phyloP scores from a whole-genome alignment of 1,140 invertebrate species.

The Anastrepha ludens region DNA sequence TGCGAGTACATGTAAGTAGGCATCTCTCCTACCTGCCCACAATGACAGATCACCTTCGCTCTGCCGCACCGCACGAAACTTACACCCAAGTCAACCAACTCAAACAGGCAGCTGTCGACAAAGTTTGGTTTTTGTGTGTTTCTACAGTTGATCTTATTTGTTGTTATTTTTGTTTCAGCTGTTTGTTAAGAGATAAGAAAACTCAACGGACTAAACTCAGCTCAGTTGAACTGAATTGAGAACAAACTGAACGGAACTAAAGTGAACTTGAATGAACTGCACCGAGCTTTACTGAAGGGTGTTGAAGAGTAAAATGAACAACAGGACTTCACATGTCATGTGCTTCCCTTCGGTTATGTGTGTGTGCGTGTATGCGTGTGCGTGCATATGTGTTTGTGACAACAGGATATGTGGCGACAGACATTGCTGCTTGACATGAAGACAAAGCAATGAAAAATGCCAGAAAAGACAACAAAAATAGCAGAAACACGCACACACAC shows the following conservation, averaged over 20 bases:
- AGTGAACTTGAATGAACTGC: slow-evolving; percentile 15
- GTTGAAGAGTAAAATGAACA: slow-evolving; percentile 47
- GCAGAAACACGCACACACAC: background rate
- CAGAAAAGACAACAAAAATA: background rate
- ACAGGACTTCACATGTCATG: slow-evolving; percentile 33
- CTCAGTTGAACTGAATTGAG: slow-evolving; percentile 3
- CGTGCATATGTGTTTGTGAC: background rate
- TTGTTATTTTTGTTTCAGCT: slow-evolving; percentile 1
- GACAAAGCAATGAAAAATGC: slow-evolving; percentile 15
- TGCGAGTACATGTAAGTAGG: background rate
- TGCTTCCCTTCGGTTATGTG: background rate
- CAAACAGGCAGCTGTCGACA: slow-evolving; percentile 45
- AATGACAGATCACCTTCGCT: background rate
- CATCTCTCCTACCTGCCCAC: background rate
- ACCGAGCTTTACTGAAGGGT: slow-evolving; percentile 2
- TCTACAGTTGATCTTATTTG: background rate
- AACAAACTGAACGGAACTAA: background rate
- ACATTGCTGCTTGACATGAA: background rate
- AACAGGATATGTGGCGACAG: slow-evolving; percentile 33
- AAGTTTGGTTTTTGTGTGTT: slow-evolving; percentile 36
- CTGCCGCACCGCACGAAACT: slow-evolving; percentile 19
- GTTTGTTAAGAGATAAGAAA: slow-evolving; percentile 18
- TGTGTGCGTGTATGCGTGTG: background rate
- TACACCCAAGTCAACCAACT: slow-evolving; percentile 38
- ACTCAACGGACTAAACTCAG: slow-evolving; percentile 38